Base-by-base conservation (phyloP, 2,797 vertebrate genomes). In the Helostoma temminkii region DNA sequence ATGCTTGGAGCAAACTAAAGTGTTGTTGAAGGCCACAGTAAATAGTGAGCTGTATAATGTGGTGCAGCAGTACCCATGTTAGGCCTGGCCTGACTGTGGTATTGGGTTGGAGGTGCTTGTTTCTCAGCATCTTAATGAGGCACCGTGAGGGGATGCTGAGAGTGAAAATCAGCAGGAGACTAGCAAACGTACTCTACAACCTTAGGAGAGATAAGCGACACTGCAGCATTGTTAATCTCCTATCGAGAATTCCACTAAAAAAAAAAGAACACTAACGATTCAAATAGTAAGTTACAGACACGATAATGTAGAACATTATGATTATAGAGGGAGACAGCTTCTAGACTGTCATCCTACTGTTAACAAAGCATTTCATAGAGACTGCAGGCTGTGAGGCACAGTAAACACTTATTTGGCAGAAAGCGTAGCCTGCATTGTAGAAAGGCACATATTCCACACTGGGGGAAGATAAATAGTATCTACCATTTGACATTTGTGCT, bases 41-140 rank as follows among this genome's bases (percentile, higher is more conserved):
- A 78, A 72, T 74, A n/a, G 66, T 4, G 54, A 70, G 76, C 30
- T 66, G 69, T 65, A 55, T 65, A 79, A 79, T 37, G 25, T 42
- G 25, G 22, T 49, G 66, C 32, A 46, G 78, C 11, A 11, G 55
- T 28, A n/a, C 21, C n/a, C 57, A 24, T 54, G 78, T 74, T 71
- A 49, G 74, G 72, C 66, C 56, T 48, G 71, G 80, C 74, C 72
- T 76, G n/a, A 53, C 79, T 58, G 82, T 49, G 58, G 69, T 34
- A 30, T 22, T 3, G 60, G 83, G 88, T 90, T 77, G 71, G 74
- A 83, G 80, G 83, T 32, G 74, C 81, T 85, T 85, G 85, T 91
- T 90, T 86, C 81, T 64, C 69, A 30, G 78, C 21, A 68, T 82
- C 85, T 88, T 92, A 93, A 93, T 90, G 90, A 94, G 90, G 88